Evolutionary conservation across 2,797 vertebrate species (phyloP).

Genomic region (Xenopus petersii): DNA sequence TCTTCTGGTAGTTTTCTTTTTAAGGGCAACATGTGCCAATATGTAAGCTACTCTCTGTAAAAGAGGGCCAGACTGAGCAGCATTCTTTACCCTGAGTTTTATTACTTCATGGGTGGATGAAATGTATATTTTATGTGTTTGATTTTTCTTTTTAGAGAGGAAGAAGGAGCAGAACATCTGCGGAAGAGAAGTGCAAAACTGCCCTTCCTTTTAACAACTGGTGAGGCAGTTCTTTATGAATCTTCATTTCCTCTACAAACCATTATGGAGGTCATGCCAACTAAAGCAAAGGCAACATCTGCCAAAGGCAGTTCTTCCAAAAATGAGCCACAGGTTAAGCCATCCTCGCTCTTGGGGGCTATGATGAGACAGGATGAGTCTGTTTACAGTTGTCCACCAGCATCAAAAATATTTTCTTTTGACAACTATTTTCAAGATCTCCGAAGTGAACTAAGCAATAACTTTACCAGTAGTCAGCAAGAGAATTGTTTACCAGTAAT

Average conservation of each 20-base stretch:
- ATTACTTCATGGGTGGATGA: too few relatives aligned
- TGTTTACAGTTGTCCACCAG: constrained; percentile 68
- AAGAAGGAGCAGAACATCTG: constrained; percentile 75
- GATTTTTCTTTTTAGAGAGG: constrained; percentile 65
- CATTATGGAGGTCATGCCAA: constrained; percentile 57
- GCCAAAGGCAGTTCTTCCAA: constrained; percentile 55
- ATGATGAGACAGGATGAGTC: constrained; percentile 73
- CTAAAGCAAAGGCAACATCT: constrained; percentile 51
- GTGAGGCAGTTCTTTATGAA: constrained; percentile 76
- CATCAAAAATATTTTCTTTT: constrained; percentile 59
- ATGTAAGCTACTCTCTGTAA: too few relatives aligned
- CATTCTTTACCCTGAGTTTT: too few relatives aligned
- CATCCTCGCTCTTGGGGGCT: constrained; percentile 65
- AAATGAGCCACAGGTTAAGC: constrained; percentile 59
- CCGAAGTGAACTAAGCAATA: constrained; percentile 50
- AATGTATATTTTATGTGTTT: not conserved
- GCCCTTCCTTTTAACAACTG: constrained; percentile 75
- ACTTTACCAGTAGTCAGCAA: constrained; percentile 57
- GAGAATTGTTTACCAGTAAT: constrained; percentile 55
- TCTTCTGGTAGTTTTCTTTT: too few relatives aligned
- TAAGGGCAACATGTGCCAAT: too few relatives aligned
- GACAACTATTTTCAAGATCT: constrained; percentile 56
- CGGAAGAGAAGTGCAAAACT: constrained; percentile 67
- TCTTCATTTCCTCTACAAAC: constrained; percentile 54
- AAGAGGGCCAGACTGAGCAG: too few relatives aligned